Percentiles rank a stretch among this genome's conserved stretches.
These are phyloP conservation scores for Hydrochoerus hydrochaeris DNA, from an alignment of 2,113 vertebrate species.

Conservation along the genomic window DNA sequence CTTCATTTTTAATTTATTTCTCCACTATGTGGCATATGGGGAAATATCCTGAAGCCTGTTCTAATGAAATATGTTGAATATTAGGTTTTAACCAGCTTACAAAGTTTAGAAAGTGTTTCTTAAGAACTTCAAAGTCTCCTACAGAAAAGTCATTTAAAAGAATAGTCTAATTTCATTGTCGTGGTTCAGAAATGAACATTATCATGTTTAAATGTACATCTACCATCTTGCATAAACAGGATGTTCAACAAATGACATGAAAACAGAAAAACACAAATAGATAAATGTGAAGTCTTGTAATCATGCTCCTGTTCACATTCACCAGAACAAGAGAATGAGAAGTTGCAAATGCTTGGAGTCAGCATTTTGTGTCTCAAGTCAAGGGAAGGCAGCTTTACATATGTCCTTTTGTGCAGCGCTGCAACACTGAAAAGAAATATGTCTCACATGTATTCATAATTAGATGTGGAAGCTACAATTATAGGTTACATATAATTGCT, in stretches of 20 bases:
- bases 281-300: background rate
- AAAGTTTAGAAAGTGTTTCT: conserved; percentile 32
- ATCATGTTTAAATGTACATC: background rate
- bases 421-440: background rate
- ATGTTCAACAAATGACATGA: background rate
- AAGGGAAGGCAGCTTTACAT: background rate
- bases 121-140: conserved; percentile 15
- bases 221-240: conserved; percentile 3
- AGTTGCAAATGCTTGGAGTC: background rate
- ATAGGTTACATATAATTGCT: background rate
- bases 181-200: background rate
- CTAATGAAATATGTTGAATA: background rate
- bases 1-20: conserved; percentile 46
- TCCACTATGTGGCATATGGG: background rate
- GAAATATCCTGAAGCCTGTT: background rate
- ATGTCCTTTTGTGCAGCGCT: background rate
- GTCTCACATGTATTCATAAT: background rate
- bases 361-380: conserved; percentile 38
- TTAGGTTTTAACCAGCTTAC: background rate
- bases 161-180: conserved; percentile 16
- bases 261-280: background rate
- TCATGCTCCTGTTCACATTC: background rate
- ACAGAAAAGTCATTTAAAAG: conserved; percentile 18
- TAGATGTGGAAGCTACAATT: conserved; percentile 14
- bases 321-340: background rate